phyloP scores from a whole-genome alignment of 2,888 invertebrate species.

The Pharmacophagus antenor region DNA sequence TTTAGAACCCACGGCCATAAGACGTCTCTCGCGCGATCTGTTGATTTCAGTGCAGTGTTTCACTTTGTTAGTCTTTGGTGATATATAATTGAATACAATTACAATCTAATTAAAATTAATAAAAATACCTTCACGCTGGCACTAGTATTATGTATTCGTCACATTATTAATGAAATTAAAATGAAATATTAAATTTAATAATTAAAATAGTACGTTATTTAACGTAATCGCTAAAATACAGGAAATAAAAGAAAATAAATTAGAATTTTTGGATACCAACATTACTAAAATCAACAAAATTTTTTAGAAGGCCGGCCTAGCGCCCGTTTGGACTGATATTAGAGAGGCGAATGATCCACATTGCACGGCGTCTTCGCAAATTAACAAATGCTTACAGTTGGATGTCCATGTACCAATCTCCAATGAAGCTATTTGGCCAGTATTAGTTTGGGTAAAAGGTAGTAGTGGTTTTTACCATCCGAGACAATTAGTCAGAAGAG shows the following conservation, averaged over 20 bases:
- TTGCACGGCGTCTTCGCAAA: conserved; percentile 51
- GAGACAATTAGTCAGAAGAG: conserved; percentile 52
- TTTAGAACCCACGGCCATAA: too few species aligned
- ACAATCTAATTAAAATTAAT: too few species aligned
- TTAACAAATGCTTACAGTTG: conserved; percentile 83
- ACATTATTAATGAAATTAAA: too few species aligned
- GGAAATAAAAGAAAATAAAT: background rate
- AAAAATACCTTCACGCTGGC: too few species aligned
- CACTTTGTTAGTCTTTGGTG: too few species aligned
- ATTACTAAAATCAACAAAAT: background rate
- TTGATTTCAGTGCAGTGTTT: too few species aligned
- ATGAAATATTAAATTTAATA: too few species aligned
- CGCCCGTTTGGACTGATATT: conserved; percentile 58
- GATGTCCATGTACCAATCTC: conserved; percentile 82
- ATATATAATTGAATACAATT: too few species aligned
- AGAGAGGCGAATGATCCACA: conserved; percentile 48
- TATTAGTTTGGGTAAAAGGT: conserved; percentile 64
- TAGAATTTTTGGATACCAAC: background rate
- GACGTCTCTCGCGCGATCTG: too few species aligned
- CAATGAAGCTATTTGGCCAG: conserved; percentile 48
- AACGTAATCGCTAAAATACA: too few species aligned
- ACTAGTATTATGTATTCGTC: too few species aligned
- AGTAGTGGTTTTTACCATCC: conserved; percentile 54
- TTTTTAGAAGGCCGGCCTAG: conserved; percentile 57
- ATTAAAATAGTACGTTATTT: too few species aligned